phyloP scores from a whole-genome alignment of 2,113 vertebrate genomes.

The Cacatua alba region DNA sequence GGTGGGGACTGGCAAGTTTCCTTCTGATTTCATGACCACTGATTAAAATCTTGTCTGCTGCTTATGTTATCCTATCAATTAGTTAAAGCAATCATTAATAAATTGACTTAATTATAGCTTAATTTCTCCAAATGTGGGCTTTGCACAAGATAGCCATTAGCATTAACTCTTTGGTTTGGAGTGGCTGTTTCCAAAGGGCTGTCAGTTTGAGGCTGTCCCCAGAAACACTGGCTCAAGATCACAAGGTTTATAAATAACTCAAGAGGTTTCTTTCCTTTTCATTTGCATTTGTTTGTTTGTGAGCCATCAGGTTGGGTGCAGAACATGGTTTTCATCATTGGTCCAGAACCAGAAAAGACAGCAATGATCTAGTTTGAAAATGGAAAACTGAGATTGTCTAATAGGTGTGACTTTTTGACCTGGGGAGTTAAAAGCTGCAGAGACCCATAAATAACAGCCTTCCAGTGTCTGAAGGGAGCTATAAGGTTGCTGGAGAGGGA shows the following conservation, averaged over 20 bases:
- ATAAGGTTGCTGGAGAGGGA: background rate
- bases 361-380: background rate
- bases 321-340: background rate
- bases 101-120: background rate
- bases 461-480: background rate
- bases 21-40: constrained; percentile 10
- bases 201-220: background rate
- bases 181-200: background rate
- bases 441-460: background rate
- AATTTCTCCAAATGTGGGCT: constrained; percentile 39
- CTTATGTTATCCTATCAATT: constrained; percentile 12
- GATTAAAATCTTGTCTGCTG: constrained; percentile 21
- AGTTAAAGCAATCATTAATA: constrained; percentile 43
- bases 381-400: background rate
- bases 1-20: background rate
- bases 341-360: background rate
- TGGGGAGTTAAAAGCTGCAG: background rate
- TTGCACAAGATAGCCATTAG: background rate
- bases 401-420: background rate
- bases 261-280: background rate
- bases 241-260: constrained; percentile 42
- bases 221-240: constrained; percentile 49
- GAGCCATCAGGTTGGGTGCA: background rate
- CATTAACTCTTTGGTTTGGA: background rate
- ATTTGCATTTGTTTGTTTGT: constrained; percentile 29